Conservation (phyloP, 2,113 vertebrate genomes). For the Balaeniceps rex region DNA sequence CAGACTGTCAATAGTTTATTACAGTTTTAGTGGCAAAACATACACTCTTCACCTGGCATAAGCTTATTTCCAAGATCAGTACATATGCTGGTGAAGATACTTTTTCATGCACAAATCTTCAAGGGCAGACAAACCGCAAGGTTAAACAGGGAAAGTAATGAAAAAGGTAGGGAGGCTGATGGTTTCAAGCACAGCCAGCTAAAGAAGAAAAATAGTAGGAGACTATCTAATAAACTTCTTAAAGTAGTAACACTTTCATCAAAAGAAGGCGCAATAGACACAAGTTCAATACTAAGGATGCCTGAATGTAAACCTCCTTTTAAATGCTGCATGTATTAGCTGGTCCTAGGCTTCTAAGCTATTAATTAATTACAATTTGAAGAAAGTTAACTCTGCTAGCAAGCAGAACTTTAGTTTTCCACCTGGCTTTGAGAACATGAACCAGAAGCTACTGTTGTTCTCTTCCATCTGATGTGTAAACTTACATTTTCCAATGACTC, state of each 20-base stretch:
- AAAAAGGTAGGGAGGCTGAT: not conserved
- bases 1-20: not conserved
- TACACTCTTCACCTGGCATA: not conserved
- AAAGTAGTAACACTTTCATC: not conserved
- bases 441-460: not conserved
- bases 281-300: not conserved
- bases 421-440: not conserved
- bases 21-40: not conserved
- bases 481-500: not conserved
- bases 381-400: not conserved
- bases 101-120: not conserved
- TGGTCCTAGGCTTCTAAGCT: not conserved
- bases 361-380: not conserved
- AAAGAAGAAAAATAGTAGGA: not conserved
- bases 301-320: not conserved
- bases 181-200: not conserved
- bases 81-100: not conserved
- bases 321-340: not conserved
- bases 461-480: not conserved
- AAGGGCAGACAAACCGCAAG: not conserved
- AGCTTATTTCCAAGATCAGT: not conserved
- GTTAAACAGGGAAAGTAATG: not conserved
- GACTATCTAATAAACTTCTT: not conserved
- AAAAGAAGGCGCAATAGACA: not conserved
- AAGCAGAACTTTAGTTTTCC: not conserved